phyloP scores from a whole-genome alignment of 2,113 vertebrate genomes.

The Martes martes region DNA sequence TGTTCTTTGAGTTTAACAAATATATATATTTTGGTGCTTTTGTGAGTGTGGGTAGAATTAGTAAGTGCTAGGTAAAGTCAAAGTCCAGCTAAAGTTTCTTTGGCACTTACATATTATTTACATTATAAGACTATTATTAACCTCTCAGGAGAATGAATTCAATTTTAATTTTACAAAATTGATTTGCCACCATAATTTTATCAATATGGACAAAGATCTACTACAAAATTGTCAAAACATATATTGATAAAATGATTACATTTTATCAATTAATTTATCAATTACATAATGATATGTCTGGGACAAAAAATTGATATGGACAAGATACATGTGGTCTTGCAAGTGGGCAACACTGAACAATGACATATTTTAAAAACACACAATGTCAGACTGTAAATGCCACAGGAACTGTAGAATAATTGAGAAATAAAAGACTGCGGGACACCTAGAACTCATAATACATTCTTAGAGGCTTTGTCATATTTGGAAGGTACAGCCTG shows the following conservation, averaged over 20 bases:
- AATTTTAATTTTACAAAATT: slow-evolving; percentile 44
- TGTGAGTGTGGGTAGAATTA: background rate
- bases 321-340: background rate
- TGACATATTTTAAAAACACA: background rate
- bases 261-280: too few relatives aligned
- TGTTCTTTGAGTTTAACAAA: background rate
- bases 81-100: slow-evolving; percentile 17
- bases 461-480: background rate
- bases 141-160: background rate
- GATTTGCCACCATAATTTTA: background rate
- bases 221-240: background rate
- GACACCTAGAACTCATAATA: background rate
- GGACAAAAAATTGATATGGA: background rate
- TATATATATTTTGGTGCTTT: background rate
- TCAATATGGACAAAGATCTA: background rate
- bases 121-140: background rate
- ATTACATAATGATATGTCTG: background rate
- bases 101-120: background rate
- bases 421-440: background rate
- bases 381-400: background rate
- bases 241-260: background rate
- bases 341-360: background rate
- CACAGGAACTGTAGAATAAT: background rate
- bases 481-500: background rate
- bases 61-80: background rate